Evolutionary conservation across 2,797 vertebrate species (phyloP).

Genomic region (Mustela erminea): DNA sequence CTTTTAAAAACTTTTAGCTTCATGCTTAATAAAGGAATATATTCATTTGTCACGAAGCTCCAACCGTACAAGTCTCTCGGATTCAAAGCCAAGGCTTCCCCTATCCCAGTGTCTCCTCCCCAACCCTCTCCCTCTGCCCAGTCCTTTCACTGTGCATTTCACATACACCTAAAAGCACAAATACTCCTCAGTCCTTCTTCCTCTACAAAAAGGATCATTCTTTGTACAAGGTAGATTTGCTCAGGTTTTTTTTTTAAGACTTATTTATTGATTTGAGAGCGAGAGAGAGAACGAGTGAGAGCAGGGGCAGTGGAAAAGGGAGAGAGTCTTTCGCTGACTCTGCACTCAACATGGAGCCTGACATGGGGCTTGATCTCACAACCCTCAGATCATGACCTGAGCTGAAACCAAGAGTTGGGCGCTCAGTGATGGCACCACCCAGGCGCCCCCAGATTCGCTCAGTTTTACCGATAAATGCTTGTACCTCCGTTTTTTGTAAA

Average conservation of each 20-base stretch:
- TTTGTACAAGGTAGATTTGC: conserved; percentile 15
- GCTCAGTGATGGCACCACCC: background rate
- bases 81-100: background rate
- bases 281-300: background rate
- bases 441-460: background rate
- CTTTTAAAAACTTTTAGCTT: conserved; percentile 33
- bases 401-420: background rate
- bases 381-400: background rate
- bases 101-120: background rate
- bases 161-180: background rate
- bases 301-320: background rate
- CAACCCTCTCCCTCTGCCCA: background rate
- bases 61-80: background rate
- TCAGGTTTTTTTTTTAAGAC: background rate
- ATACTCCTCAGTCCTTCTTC: background rate
- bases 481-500: conserved; percentile 32
- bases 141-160: background rate
- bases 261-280: background rate
- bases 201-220: background rate
- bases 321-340: background rate
- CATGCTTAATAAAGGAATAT: background rate
- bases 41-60: background rate
- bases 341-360: background rate
- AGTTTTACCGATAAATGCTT: conserved; percentile 40
- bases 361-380: background rate